Conservation (phyloP, 2,113 vertebrate genomes). For the Caranx melampygus region DNA sequence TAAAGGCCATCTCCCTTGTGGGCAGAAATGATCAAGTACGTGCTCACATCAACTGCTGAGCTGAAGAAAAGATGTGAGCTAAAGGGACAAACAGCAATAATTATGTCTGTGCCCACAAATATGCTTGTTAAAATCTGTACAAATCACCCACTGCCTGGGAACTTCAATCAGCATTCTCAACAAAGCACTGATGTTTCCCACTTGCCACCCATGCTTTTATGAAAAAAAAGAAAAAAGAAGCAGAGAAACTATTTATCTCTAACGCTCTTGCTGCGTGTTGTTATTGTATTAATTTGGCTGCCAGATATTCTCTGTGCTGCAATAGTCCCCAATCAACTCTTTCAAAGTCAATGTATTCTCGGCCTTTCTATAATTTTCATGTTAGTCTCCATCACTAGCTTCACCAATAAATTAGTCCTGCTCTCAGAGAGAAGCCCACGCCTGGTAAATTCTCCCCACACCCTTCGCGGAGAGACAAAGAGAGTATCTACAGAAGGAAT, state of each 20-base stretch:
- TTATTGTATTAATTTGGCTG: constrained; percentile 43
- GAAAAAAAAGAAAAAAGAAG: neutral
- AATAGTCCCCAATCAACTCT: constrained; percentile 11
- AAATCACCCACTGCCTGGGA: constrained; percentile 19
- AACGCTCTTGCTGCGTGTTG: neutral
- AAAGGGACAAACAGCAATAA: constrained; percentile 37
- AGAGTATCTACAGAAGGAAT: constrained; percentile 74
- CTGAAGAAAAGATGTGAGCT: neutral
- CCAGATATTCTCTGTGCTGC: constrained; percentile 36
- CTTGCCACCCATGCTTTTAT: constrained; percentile 2
- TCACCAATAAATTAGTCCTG: constrained; percentile 51
- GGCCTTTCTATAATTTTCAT: constrained; percentile 50
- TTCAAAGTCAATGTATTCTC: constrained; percentile 36
- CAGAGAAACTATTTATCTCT: constrained; percentile 23
- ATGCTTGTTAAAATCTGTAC: constrained; percentile 44
- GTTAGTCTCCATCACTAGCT: constrained; percentile 41
- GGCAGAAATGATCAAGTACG: constrained; percentile 32
- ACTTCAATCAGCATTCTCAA: constrained; percentile 30
- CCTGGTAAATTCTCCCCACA: constrained; percentile 67
- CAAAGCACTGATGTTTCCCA: constrained; percentile 32
- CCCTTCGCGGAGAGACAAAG: constrained; percentile 63
- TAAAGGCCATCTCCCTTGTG: constrained; percentile 24
- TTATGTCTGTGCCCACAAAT: constrained; percentile 9
- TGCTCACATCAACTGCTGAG: constrained; percentile 11
- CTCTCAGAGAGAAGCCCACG: constrained; percentile 44